Evolutionary conservation across 2,113 vertebrate genomes (phyloP), one percentile per base, ranked within the genome.

Genomic region (Gobius niger): DNA sequence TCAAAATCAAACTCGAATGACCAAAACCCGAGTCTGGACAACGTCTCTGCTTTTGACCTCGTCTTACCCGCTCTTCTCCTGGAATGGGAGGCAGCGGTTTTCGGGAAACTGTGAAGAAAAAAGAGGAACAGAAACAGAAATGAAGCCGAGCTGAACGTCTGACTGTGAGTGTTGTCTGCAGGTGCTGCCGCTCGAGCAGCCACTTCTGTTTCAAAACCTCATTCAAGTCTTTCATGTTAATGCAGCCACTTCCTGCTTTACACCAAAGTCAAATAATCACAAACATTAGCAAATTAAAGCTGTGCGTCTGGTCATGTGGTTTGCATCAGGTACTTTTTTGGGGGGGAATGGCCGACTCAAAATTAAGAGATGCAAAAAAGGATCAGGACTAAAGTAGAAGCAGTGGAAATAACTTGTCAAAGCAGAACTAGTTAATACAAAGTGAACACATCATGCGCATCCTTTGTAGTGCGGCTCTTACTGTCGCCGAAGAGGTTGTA

Each of bases 401-500:
- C 24, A 34, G 24, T 34, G 24, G 24, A 34, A 34, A 34, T 34
- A 34, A 34, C 2, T 24, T 24, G 24, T 24, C 24, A 34, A 34
- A 34, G 24, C 24, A 34, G 24, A 34, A 34, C 24, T 34, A 34
- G 24, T 34, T 34, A 4, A 34, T 4, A 34, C 24, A 34, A 34
- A 34, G 24, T 34, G 24, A 4, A 34, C 24, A 34, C 24, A 34
- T 34, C 24, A 34, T 34, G 24, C 24, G 24, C 5, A 34, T 34
- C 24, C 24, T 34, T 34, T 34, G 5, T 34, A 34, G 24, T 34
- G 18, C 7, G 6, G 6, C 34, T 91, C 94, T 93, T 90, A 97
- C 96, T 92, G 72, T 93, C 94, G 84, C 94, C 95, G 80, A 94
- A 95, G 74, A 95, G 91, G 78, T 92, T 95, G 1, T 99, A 99